Base-by-base conservation (phyloP, 1,140 invertebrate species). In the Stenopsyche tienmushanensis region DNA sequence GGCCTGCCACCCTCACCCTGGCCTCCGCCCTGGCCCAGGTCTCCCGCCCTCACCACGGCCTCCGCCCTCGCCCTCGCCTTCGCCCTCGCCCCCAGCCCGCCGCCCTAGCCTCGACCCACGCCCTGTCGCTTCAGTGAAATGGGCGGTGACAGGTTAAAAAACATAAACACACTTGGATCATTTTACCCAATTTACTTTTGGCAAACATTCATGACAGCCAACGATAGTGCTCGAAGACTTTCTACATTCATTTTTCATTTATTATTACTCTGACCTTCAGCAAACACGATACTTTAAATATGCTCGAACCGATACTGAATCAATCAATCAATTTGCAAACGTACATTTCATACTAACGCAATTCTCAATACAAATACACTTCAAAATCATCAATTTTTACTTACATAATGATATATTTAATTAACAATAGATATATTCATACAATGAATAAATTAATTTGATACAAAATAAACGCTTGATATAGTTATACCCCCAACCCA, bases 111-210 rank as follows among this genome's bases (percentile, higher is more conserved):
- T 24, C 42, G 21, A 34, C 52, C 52, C 52, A 17, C 47, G 29
- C 52, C 44, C 53, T 24, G 47, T 45, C 20, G 5, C 45, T 7
- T 15, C 45, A n/a, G 15, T 13, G 42, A 62, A 49, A 63, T 63
- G 29, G 47, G 24, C 62, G 29, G 47, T 63, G 62, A 63, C 62
- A 63, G 62, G 62, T 63, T 63, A 63, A 52, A 65, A 57, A 65
- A 57, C 39, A 65, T 41, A 55, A 65, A 65, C 53, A 65, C 63
- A 21, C 41, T 41, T 41, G 63, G 53, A 53, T 63, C 52, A 44
- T 66, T 66, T 66, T 66, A 59, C 64, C 64, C 64, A 66, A 66
- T 66, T 66, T 66, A 45, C 47, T 60, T 45, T 39, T 26, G 57
- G 54, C 57, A 26, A 58, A 45, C 55, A 59, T 52, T 25, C 42